Conservation (phyloP, 2,113 vertebrate species). For the Brachyhypopomus gauderio region DNA sequence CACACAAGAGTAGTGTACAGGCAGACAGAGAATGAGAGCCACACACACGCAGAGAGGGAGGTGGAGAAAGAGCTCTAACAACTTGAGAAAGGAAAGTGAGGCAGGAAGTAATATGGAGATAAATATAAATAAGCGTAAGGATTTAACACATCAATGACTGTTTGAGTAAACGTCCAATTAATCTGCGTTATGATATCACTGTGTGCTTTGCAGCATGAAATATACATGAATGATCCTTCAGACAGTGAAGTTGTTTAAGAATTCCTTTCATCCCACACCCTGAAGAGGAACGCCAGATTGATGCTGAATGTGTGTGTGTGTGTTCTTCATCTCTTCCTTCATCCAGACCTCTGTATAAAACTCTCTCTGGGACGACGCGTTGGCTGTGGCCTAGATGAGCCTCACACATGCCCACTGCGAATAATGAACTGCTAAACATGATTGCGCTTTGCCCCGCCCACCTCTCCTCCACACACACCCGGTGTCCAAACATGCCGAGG, state of each 20-base stretch:
- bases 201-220: conserved; percentile 65
- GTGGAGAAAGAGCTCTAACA: too few relatives aligned
- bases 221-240: conserved; percentile 71
- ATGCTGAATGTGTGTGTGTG: conserved; percentile 17
- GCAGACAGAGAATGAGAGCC: background rate
- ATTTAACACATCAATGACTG: conserved; percentile 62
- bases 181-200: conserved; percentile 64
- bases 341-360: conserved; percentile 54
- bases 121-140: conserved; percentile 14
- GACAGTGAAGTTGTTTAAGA: conserved; percentile 62
- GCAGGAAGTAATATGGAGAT: conserved; percentile 49
- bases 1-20: background rate
- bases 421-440: conserved; percentile 20
- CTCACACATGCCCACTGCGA: conserved; percentile 6
- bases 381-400: conserved; percentile 21
- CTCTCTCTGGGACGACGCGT: conserved; percentile 54
- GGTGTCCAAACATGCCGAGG: background rate
- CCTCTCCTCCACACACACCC: background rate
- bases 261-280: conserved; percentile 65
- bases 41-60: background rate
- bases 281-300: conserved; percentile 61
- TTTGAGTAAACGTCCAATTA: conserved; percentile 70
- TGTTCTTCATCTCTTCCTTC: conserved; percentile 37
- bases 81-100: too few relatives aligned
- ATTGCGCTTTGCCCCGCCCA: background rate